Evolutionary conservation across 1,140 invertebrate species (phyloP), one percentile per base, ranked within the genome.

Genomic region (Drosophila bocqueti): DNA sequence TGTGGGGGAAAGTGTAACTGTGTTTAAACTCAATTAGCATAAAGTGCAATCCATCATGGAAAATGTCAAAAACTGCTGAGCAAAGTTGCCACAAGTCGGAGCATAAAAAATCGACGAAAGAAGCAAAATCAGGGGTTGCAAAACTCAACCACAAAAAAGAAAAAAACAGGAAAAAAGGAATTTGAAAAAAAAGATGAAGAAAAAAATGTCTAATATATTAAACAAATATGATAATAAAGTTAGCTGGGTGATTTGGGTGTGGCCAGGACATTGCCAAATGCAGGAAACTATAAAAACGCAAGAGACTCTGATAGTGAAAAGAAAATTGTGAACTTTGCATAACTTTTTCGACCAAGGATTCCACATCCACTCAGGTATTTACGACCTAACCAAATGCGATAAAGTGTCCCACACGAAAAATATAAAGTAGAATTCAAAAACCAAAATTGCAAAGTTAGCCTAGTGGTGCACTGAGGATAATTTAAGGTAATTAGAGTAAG

Each of bases 1-100:
- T 47, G 75, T 40, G 65, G 45, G 50, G 36, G 58, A 78, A 73
- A 72, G 42, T 79, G 74, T 81, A 66, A 79, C 73, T 89, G 84
- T 85, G 76, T 76, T 90, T 83, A 85, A 90, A 90, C 85, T 90
- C 82, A 90, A 90, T 90, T 90, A 90, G 85, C 85, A 90, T 90
- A 90, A 90, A 90, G 78, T 90, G 85, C 85, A 90, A 90, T 90
- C 85, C 85, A 90, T 90, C 85, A 90, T 90, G 78, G 42, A 90
- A 90, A 90, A 90, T 90, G 85, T 90, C 85, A 90, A 90, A 90
- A 90, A 90, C 85, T 90, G 85, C 85, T 90, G 85, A 90, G 85
- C 85, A 82, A 90, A 90, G 81, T 85, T 89, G 86, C 65, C 81
- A 90, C 85, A 89, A 89, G 84, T 87, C 84, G 83, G 74, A 71